Conservation (phyloP, 2,888 invertebrate genomes). For the Mactromeris polynyma region DNA sequence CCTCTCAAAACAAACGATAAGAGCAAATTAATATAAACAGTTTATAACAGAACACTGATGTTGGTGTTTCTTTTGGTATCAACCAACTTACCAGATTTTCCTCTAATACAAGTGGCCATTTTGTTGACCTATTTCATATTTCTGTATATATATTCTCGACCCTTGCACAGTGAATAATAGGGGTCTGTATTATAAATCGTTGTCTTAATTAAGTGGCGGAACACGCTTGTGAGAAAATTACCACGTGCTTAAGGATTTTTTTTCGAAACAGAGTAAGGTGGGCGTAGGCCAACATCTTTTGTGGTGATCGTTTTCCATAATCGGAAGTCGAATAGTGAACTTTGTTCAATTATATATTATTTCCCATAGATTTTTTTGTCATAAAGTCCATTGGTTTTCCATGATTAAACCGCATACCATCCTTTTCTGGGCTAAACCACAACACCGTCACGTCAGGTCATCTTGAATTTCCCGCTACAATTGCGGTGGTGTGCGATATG, state of each 20-base stretch:
- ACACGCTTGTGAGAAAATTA: neutral
- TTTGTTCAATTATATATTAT: neutral
- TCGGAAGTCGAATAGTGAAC: neutral
- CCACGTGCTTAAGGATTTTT: neutral
- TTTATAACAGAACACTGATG: no score
- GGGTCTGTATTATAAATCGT: no score
- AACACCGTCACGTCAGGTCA: slow-evolving; percentile 3
- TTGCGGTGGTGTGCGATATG: neutral
- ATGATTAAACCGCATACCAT: neutral
- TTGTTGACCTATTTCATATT: no score
- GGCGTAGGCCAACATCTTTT: neutral
- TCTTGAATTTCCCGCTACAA: neutral
- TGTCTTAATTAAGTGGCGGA: no score
- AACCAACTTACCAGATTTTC: no score
- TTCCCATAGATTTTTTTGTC: neutral
- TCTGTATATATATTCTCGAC: no score
- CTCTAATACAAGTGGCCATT: no score
- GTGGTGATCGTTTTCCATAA: neutral
- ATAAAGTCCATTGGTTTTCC: neutral
- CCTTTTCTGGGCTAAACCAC: neutral
- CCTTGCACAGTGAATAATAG: no score
- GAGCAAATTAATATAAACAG: no score
- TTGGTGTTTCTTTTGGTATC: no score
- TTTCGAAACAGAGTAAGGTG: neutral
- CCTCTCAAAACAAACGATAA: no score